A percentile compares a stretch with the other conserved stretches of the same genome.
Conservation (phyloP, 2,888 invertebrate genomes). For the Spisula solida region DNA sequence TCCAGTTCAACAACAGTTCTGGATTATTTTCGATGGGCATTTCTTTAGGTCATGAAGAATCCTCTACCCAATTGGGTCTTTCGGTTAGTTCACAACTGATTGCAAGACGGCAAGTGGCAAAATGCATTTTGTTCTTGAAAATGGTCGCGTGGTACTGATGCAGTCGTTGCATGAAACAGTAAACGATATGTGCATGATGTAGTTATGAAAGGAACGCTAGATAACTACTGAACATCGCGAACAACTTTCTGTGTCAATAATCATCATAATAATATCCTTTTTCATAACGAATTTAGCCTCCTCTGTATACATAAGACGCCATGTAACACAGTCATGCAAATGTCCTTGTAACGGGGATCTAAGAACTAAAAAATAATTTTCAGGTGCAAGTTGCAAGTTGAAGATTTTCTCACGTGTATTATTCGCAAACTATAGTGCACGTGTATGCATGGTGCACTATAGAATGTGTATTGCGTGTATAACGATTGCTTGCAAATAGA, state of each 20-base stretch:
- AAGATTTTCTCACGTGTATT: background rate
- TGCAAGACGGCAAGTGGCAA: too few species aligned
- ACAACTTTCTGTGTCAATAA: background rate
- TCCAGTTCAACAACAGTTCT: too few species aligned
- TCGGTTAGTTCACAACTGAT: too few species aligned
- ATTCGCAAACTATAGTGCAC: too few species aligned
- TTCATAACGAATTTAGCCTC: background rate
- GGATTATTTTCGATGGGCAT: too few species aligned
- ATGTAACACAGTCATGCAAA: background rate
- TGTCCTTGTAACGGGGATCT: background rate
- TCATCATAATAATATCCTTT: background rate
- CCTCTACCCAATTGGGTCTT: too few species aligned
- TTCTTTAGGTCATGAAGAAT: too few species aligned
- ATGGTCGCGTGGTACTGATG: background rate
- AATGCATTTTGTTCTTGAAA: too few species aligned
- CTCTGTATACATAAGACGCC: background rate
- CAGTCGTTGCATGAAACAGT: background rate
- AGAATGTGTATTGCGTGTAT: too few species aligned
- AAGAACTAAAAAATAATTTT: background rate
- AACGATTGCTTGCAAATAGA: too few species aligned
- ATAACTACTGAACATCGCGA: background rate
- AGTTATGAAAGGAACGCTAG: background rate
- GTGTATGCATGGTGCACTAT: too few species aligned
- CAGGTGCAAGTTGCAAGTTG: background rate
- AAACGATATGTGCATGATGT: background rate